phyloP scores from a whole-genome alignment of 2,797 vertebrate species.

The Fratercula arctica region DNA sequence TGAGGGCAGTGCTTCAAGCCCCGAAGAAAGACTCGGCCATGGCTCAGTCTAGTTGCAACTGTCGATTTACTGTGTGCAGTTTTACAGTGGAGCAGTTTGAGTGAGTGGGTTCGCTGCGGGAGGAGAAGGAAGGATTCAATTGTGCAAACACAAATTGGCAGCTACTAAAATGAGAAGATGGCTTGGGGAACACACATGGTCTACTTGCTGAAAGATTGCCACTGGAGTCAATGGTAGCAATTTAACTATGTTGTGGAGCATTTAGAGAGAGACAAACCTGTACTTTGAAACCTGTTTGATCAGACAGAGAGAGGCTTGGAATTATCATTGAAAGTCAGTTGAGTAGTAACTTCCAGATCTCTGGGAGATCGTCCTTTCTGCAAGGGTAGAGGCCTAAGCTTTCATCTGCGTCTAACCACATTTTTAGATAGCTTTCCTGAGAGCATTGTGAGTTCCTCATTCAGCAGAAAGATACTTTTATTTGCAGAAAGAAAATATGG shows the following conservation, averaged over 20 bases:
- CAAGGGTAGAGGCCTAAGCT: background rate
- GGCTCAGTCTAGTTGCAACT: background rate
- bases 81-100: background rate
- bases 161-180: background rate
- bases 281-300: background rate
- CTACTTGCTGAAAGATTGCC: background rate
- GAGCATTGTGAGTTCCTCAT: background rate
- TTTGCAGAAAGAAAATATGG: background rate
- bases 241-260: background rate
- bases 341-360: background rate
- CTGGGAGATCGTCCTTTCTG: background rate
- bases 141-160: background rate
- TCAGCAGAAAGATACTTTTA: background rate
- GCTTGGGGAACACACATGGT: background rate
- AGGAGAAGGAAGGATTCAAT: background rate
- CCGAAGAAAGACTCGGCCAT: rapidly evolving
- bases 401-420: background rate
- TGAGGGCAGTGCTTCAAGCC: background rate
- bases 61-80: background rate
- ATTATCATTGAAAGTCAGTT: background rate
- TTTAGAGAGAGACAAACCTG: background rate
- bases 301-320: background rate
- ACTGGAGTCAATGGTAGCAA: background rate
- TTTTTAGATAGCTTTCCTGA: background rate
- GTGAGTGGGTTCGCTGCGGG: background rate